These are phyloP conservation scores for Drosophila mauritiana DNA, from an alignment of 1,140 invertebrate species.

Conservation along the genomic window DNA sequence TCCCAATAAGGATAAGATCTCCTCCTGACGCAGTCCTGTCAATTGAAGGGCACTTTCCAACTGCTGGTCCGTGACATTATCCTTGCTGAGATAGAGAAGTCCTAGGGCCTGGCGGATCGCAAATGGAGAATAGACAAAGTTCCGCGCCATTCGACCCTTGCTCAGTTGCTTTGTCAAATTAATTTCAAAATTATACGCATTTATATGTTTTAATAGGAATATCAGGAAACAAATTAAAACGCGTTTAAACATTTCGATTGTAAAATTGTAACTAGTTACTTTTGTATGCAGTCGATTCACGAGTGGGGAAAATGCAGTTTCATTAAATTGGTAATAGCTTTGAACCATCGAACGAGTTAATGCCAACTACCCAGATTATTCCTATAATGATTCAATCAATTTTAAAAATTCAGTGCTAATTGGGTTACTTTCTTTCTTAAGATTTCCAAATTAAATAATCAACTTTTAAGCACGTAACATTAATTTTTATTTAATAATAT, in stretches of 20 bases:
- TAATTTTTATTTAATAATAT: too few relatives aligned
- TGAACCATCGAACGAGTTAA: not conserved
- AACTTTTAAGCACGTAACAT: too few relatives aligned
- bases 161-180: constrained; percentile 2
- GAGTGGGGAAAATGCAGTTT: not conserved
- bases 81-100: constrained; percentile 6
- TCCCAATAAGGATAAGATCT: not conserved
- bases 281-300: not conserved
- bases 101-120: not conserved
- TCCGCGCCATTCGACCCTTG: not conserved
- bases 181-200: not conserved
- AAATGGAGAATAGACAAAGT: constrained; percentile 9
- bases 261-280: not conserved
- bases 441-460: too few relatives aligned
- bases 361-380: not conserved
- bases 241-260: constrained; percentile 3
- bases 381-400: too few relatives aligned
- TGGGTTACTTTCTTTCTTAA: too few relatives aligned
- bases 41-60: constrained; percentile 6
- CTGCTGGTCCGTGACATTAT: constrained; percentile 2
- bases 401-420: too few relatives aligned
- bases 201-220: not conserved
- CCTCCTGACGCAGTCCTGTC: not conserved
- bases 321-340: too few relatives aligned
- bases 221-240: not conserved